phyloP scores from a whole-genome alignment of 1,140 invertebrate genomes.

The Condylostylus longicornis region DNA sequence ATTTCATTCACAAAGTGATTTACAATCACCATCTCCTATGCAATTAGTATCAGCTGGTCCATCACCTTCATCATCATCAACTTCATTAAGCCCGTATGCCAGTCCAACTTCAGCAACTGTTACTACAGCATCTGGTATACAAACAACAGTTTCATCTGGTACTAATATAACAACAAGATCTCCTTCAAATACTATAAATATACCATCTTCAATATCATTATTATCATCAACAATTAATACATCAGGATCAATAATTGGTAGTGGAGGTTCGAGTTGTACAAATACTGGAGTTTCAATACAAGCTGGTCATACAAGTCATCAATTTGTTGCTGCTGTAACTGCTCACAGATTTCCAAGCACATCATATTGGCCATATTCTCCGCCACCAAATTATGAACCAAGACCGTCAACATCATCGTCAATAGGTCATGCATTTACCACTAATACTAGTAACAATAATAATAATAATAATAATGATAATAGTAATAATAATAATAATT shows the following conservation, averaged over 20 bases:
- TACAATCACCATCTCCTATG: constrained; percentile 5
- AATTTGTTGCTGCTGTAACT: no score
- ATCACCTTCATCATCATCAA: constrained; percentile 19
- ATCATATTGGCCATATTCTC: constrained; percentile 32
- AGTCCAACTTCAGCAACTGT: constrained; percentile 12
- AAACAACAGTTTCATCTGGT: no score
- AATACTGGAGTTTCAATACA: no score
- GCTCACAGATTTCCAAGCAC: constrained; percentile 27
- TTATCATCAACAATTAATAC: constrained; percentile 6
- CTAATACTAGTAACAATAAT: no score
- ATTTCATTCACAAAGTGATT: constrained; percentile 10
- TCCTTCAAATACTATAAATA: constrained; percentile 8
- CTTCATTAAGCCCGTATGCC: constrained; percentile 11
- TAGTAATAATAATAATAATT: no score
- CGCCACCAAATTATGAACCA: no score
- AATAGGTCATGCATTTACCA: no score
- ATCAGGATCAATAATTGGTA: no score
- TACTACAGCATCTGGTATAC: neutral
- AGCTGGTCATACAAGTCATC: no score
- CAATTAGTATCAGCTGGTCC: constrained; percentile 11
- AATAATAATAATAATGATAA: no score
- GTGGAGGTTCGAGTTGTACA: no score
- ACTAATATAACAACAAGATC: constrained; percentile 18
- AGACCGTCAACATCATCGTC: no score
- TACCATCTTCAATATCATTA: constrained; percentile 15